These are phyloP conservation scores for Ceratotherium simum DNA, from an alignment of 2,113 vertebrate genomes.

Conservation along the genomic window DNA sequence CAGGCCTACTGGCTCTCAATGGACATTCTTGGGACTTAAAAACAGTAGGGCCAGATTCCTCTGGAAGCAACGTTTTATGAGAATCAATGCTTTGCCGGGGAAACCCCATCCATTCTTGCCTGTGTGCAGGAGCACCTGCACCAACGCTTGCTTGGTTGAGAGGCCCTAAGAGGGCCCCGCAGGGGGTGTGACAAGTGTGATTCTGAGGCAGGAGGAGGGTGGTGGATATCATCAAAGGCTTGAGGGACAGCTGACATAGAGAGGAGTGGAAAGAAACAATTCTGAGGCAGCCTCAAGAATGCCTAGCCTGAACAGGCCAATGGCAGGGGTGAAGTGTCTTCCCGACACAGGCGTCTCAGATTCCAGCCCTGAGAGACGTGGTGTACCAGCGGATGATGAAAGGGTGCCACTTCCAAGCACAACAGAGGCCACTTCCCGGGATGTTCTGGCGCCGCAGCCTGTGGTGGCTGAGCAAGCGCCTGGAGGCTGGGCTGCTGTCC, in stretches of 20 bases:
- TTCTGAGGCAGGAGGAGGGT: not conserved
- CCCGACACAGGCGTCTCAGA: not conserved
- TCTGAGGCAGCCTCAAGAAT: not conserved
- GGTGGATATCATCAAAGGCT: not conserved
- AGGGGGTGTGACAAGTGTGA: not conserved
- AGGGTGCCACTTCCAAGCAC: not conserved
- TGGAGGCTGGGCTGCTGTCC: not conserved
- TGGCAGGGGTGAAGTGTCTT: not conserved
- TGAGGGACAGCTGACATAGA: not conserved
- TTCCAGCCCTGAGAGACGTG: not conserved
- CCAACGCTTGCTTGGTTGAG: not conserved
- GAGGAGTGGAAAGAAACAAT: not conserved
- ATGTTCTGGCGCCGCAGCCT: not conserved
- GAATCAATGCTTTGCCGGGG: not conserved
- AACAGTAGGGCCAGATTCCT: not conserved
- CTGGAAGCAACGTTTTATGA: not conserved
- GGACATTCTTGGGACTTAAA: not conserved
- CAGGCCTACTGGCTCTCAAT: not conserved
- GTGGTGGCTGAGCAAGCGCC: not conserved
- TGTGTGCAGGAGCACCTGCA: not conserved
- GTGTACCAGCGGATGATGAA: not conserved
- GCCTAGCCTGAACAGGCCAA: not conserved
- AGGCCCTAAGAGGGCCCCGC: not conserved
- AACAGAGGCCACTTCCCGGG: conserved; percentile 5
- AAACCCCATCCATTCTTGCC: not conserved